Evolutionary conservation across 2,888 invertebrate species (phyloP).

Genomic region (Iselma pallidipennis): DNA sequence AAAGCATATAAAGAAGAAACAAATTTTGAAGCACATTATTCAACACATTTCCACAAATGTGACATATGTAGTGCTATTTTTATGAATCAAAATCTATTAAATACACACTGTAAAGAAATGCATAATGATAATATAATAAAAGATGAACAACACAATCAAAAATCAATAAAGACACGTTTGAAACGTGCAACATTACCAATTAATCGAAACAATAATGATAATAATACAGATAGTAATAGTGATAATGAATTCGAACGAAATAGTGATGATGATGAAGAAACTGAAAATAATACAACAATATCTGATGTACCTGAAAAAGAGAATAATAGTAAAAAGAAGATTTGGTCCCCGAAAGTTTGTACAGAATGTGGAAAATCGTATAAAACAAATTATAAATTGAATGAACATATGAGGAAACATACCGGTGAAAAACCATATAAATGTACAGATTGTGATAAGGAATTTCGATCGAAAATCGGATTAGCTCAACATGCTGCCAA

Average conservation of each 20-base stretch:
- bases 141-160: background rate
- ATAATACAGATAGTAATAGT: slow-evolving; percentile 14
- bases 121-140: slow-evolving; percentile 11
- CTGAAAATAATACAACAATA: slow-evolving; percentile 5
- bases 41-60: slow-evolving; percentile 54
- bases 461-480: slow-evolving; percentile 65
- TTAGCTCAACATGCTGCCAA: slow-evolving; percentile 64
- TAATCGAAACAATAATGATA: slow-evolving; percentile 4
- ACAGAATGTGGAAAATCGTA: slow-evolving; percentile 63
- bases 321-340: slow-evolving; percentile 33
- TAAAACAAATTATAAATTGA: slow-evolving; percentile 64
- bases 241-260: slow-evolving; percentile 12
- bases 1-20: slow-evolving; percentile 49
- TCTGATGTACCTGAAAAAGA: slow-evolving; percentile 6
- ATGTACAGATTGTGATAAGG: slow-evolving; percentile 62
- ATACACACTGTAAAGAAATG: slow-evolving; percentile 44
- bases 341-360: slow-evolving; percentile 58
- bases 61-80: slow-evolving; percentile 55
- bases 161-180: slow-evolving; percentile 16
- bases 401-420: slow-evolving; percentile 64
- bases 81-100: slow-evolving; percentile 55
- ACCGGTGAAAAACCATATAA: slow-evolving; percentile 65
- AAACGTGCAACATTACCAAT: slow-evolving; percentile 15
- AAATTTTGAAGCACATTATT: slow-evolving; percentile 52
- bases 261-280: slow-evolving; percentile 11